Evolutionary conservation across 2,888 invertebrate genomes (phyloP), one percentile per base, ranked within the genome.

Genomic region (Argyresthia goedartella): DNA sequence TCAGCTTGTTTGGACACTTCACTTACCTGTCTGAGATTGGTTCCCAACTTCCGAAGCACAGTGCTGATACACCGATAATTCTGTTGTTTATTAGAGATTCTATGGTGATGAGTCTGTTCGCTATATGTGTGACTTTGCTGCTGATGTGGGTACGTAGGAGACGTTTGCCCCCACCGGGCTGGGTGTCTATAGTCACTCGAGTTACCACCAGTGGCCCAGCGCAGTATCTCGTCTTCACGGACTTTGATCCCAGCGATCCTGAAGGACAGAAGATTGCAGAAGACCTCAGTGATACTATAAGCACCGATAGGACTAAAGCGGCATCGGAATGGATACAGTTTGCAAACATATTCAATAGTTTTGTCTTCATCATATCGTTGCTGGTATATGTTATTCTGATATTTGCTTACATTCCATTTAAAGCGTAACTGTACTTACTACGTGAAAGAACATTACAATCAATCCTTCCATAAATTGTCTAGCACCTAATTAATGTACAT

Each of bases 1-100:
- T 90, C 46, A 90, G 89, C 64, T 78, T 92, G n/a, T 80, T 90
- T 45, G 87, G 88, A 11, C 91, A 92, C 63, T 87, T 91, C 53
- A 65, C 88, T 25, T 89, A 88, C 62, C 68, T 91, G 1, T 88
- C 89, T 47, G 88, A 90, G 66, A 71, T 92, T 13, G 87, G 89
- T 13, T 90, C 88, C 75, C 75, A 85, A 53, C 71, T 92, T 39
- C 91, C 92, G 2, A 80, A 87, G 54, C 89, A 89, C 63, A 91
- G 91, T 52, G 71, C 81, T 1, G 86, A 85, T 13, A 80, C 88
- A 34, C 92, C 92, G 1, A 82, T 89, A 52, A 78, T 91, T 54
- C 59, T 86, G 53, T 58, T 81, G 52, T 85, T 86, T 53, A 60
- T 85, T 1, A 72, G 84, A 15, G 85, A 85, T 56, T 86, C 86